Base-by-base conservation (phyloP, 2,797 vertebrate species). In the Euphonia xanthogaster region DNA sequence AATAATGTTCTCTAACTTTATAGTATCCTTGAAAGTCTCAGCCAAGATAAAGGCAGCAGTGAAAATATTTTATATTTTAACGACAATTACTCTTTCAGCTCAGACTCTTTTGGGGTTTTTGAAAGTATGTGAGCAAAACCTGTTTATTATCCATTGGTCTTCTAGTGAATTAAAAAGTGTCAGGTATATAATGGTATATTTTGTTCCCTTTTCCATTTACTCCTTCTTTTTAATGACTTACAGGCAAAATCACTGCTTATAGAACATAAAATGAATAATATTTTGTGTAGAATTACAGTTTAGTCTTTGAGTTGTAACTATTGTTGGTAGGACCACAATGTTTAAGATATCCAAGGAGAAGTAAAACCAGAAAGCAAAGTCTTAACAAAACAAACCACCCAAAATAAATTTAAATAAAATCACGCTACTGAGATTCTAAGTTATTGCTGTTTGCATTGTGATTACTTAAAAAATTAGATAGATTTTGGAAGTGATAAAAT, bases 321-420 rank as follows among this genome's bases (percentile, higher is more conserved):
- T 54, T 61, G 45, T 44, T 91, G 17, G 7, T 22, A 45, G 6
- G 22, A 40, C 20, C 53, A 82, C 88, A 42, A 83, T 42, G 77
- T 93, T 83, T 20, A 67, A 61, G 90, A 51, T 2, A 33, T 70
- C n/a, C 42, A 67, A 51, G 14, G 37, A 90, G 48, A 94, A 77
- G 2, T 51, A 66, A 68, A 86, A 93, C 21, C 13, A 91, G 37
- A 87, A 87, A 40, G 24, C 42, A 80, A 88, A 75, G 30, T 35
- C 15, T 27, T 37, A 25, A 73, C 2, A 60, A 85, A 73, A 17
- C 1, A 65, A 16, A 2, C 0, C 1, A 2, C 3, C 5, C 8
- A 28, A 72, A 72, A 33, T 20, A 62, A 39, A 28, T 39, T 37
- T 3, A 5, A 12, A 47, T 17, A 33, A 2, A 5, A 4, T 8